Percentiles rank a stretch among this genome's conserved stretches.
phyloP scores from a whole-genome alignment of 2,113 vertebrate genomes.

The Anolis sagrei region DNA sequence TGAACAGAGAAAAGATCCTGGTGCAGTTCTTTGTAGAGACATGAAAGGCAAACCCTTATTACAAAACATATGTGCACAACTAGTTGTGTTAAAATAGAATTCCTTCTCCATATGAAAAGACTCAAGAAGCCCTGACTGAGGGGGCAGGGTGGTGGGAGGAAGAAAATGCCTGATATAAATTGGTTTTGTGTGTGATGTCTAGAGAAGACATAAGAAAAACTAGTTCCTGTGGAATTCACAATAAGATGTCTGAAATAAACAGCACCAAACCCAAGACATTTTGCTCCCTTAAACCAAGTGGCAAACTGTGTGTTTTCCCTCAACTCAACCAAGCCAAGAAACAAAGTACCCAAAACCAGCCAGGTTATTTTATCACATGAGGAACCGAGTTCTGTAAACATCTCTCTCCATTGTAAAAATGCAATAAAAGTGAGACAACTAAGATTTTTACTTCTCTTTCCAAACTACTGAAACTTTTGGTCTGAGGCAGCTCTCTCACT shows the following conservation, averaged over 20 bases:
- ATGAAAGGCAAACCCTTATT: background rate
- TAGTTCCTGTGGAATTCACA: background rate
- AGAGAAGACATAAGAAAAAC: background rate
- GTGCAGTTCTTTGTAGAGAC: background rate
- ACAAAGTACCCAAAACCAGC: too few species aligned
- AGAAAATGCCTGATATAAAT: background rate
- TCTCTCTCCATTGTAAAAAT: too few species aligned
- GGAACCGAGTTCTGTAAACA: too few species aligned
- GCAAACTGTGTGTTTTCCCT: too few species aligned
- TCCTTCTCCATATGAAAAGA: background rate
- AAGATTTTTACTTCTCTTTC: too few species aligned
- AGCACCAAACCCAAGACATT: too few species aligned
- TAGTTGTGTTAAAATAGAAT: background rate
- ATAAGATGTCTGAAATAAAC: background rate
- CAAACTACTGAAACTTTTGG: background rate
- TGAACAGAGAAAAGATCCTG: background rate
- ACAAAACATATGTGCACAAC: background rate
- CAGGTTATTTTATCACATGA: too few species aligned
- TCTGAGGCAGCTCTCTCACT: too few species aligned
- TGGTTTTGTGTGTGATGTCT: background rate
- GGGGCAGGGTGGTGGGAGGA: too few species aligned
- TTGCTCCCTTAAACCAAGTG: too few species aligned
- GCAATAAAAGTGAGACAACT: too few species aligned
- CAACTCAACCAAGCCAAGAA: too few species aligned
- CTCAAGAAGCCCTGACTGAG: background rate